These are phyloP conservation scores for Rhinoderma darwinii DNA, from an alignment of 2,113 vertebrate genomes.

Conservation along the genomic window DNA sequence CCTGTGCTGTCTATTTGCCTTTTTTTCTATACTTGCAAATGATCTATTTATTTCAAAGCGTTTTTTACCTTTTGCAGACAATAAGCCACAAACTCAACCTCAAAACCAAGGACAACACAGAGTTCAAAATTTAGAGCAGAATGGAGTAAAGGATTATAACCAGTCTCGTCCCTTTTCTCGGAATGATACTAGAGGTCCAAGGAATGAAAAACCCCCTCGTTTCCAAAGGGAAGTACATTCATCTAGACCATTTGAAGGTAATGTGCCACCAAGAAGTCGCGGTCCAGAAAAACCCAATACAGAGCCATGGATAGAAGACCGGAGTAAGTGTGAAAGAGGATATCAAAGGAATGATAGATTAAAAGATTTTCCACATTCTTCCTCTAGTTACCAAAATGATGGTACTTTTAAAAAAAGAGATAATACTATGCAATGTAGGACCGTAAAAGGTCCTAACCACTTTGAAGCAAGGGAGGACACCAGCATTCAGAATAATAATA, in stretches of 20 bases:
- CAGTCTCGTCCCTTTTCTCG: slow-evolving; percentile 79
- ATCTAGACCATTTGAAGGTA: slow-evolving; percentile 79
- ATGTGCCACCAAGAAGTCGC: slow-evolving; percentile 76
- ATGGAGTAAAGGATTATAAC: slow-evolving; percentile 78
- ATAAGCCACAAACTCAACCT: slow-evolving; percentile 79
- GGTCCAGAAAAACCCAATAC: slow-evolving; percentile 74
- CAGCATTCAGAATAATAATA: slow-evolving; percentile 66
- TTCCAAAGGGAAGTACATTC: slow-evolving; percentile 89
- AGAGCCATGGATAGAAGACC: slow-evolving; percentile 79
- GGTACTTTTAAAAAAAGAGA: slow-evolving; percentile 80
- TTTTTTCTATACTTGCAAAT: too few species aligned
- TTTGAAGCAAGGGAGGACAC: slow-evolving; percentile 77
- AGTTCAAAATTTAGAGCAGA: slow-evolving; percentile 76
- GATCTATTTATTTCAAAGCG: too few species aligned
- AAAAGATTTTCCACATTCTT: slow-evolving; percentile 76
- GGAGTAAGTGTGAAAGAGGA: slow-evolving; percentile 74
- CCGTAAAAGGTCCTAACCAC: slow-evolving; percentile 69
- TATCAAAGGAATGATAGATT: slow-evolving; percentile 78
- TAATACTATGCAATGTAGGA: slow-evolving; percentile 74
- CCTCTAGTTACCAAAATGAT: slow-evolving; percentile 71
- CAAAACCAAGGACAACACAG: slow-evolving; percentile 76
- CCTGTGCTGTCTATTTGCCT: too few species aligned
- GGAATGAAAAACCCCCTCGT: slow-evolving; percentile 91
- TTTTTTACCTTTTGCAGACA: slow-evolving; percentile 74
- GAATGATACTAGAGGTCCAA: slow-evolving; percentile 80